Evolutionary conservation across 2,113 vertebrate species (phyloP).

Genomic region (Megaptera novaeangliae): DNA sequence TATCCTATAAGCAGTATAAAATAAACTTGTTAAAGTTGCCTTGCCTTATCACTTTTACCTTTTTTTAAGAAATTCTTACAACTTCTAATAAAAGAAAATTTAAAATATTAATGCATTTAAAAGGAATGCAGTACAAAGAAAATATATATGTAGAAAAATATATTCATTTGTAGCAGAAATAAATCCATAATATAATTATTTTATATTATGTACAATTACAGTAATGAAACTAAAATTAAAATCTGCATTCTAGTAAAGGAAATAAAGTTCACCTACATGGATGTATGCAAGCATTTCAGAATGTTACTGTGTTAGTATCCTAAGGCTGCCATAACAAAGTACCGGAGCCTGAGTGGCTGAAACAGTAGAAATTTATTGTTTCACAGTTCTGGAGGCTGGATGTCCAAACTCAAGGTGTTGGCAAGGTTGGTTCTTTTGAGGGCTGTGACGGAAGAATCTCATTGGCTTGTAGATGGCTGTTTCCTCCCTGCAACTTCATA

Average conservation of each 20-base stretch:
- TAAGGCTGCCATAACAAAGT: background rate
- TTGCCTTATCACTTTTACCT: background rate
- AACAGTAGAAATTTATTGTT: background rate
- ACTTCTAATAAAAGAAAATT: background rate
- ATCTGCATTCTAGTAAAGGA: background rate
- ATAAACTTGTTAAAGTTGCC: background rate
- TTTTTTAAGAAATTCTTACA: background rate
- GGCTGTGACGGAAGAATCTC: background rate
- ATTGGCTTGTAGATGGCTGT: rapidly evolving
- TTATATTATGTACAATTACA: background rate
- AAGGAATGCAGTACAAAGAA: background rate
- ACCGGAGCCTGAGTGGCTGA: background rate
- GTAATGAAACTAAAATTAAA: background rate
- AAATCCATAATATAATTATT: background rate
- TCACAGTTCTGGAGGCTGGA: background rate
- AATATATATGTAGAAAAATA: background rate
- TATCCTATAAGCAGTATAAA: background rate
- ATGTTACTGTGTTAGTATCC: background rate
- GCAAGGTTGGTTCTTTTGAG: background rate
- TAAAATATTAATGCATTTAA: background rate
- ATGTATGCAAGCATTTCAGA: background rate
- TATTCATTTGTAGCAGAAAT: background rate
- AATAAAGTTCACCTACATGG: background rate
- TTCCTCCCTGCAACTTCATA: background rate
- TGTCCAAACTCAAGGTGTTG: background rate